Base-by-base conservation (phyloP, 2,797 vertebrate genomes). In the Eupleurogrammus muticus region DNA sequence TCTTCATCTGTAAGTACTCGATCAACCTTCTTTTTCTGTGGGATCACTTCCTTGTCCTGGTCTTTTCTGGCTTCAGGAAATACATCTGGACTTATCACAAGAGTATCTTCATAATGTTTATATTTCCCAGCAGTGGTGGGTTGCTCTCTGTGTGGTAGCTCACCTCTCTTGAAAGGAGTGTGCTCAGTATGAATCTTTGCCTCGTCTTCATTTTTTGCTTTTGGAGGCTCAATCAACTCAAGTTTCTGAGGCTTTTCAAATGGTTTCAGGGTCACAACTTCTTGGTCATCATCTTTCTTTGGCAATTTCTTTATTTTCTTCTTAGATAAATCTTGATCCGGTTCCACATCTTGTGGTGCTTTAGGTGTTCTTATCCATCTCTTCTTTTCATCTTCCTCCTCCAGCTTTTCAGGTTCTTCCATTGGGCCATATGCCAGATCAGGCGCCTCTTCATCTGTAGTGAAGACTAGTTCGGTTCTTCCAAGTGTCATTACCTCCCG, bases 281-380 rank as follows among this genome's bases (percentile, higher is more conserved):
- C 90, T 58, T 73, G 67, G 9, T 85, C 80, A 5, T 82, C 69
- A 0, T 78, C 76, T 48, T 77, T 72, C 65, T 82, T 84, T 54
- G 86, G 81, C 24, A 91, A 24, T 66, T 75, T 80, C 47, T 82
- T 88, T 46, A 91, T 84, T 84, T 86, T 92, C 70, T 84, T 88
- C 49, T 82, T 87, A 0, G 72, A 68, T 32, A 81, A 56, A 67
- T 83, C 79, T 50, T 84, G 75, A 34, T 90, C 78, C 13, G 72
- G 52, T 32, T 82, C 70, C 23, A 68, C 54, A 11, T 70, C 62
- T 51, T 73, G 65, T 0, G 17, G 32, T 0, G 2, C 28, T 64
- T 81, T 89, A 1, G 72, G 70, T 8, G 67, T 79, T 84, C 80
- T 82, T n/a, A 35, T 76, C 82, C 79, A 86, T 69, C 17, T 72